Conservation (phyloP, 2,113 vertebrate species). For the Eupsittula cactorum region DNA sequence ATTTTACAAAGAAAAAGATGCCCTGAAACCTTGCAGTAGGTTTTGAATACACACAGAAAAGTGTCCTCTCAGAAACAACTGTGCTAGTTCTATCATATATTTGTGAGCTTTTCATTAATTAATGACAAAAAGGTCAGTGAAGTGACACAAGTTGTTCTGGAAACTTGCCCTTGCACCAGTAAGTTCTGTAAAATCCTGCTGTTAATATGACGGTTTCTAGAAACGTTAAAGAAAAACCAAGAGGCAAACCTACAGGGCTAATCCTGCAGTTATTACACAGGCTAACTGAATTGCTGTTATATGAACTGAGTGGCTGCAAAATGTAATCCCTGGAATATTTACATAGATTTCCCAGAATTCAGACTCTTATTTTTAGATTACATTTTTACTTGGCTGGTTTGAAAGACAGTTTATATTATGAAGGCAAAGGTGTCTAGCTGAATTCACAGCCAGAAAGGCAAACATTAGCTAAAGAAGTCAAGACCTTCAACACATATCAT, state of each 20-base stretch:
- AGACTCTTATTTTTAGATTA: neutral
- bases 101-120: neutral
- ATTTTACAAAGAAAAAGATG: neutral
- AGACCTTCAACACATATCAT: neutral
- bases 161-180: neutral
- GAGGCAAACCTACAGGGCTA: neutral
- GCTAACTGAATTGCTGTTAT: neutral
- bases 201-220: neutral
- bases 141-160: neutral
- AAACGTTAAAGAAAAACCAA: neutral
- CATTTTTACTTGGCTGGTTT: neutral
- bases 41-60: neutral
- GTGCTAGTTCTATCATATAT: rapidly evolving
- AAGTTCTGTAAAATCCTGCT: neutral
- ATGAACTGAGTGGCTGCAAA: neutral
- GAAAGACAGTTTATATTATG: neutral
- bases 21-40: neutral
- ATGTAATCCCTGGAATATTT: neutral
- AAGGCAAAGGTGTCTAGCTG: neutral
- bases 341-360: neutral
- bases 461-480: neutral
- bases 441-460: neutral
- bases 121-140: neutral
- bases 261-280: neutral
- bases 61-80: neutral